phyloP scores from a whole-genome alignment of 2,113 vertebrate genomes.

The Nycticorax nycticorax region DNA sequence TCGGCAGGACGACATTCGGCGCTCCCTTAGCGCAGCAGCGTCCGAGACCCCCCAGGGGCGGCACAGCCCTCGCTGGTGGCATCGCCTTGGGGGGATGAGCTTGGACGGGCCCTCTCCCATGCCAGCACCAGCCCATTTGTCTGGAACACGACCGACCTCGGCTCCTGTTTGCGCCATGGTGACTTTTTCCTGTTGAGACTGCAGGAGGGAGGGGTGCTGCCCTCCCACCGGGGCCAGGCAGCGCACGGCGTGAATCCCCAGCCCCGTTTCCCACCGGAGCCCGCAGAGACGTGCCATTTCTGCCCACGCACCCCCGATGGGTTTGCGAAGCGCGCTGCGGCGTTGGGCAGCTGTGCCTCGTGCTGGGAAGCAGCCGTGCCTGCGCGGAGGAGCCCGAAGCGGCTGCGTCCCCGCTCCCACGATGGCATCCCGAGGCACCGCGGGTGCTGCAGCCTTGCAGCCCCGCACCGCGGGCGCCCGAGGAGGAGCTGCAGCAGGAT shows the following conservation, averaged over 20 bases:
- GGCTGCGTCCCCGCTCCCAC: background rate
- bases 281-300: background rate
- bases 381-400: rapidly evolving
- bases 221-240: background rate
- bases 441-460: no score
- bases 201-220: background rate
- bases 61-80: background rate
- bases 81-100: background rate
- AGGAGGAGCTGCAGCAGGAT: background rate
- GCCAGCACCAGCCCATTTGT: background rate
- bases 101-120: rapidly evolving
- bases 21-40: background rate
- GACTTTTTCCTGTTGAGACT: background rate
- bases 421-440: rapidly evolving
- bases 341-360: background rate
- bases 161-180: background rate
- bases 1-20: rapidly evolving
- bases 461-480: rapidly evolving
- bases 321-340: rapidly evolving
- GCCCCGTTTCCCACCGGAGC: no score
- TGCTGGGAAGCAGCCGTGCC: background rate
- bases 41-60: background rate
- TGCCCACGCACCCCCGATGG: background rate
- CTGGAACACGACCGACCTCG: background rate
- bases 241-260: background rate